phyloP scores from a whole-genome alignment of 2,888 invertebrate species.

The Thysanoteuthis rhombus region DNA sequence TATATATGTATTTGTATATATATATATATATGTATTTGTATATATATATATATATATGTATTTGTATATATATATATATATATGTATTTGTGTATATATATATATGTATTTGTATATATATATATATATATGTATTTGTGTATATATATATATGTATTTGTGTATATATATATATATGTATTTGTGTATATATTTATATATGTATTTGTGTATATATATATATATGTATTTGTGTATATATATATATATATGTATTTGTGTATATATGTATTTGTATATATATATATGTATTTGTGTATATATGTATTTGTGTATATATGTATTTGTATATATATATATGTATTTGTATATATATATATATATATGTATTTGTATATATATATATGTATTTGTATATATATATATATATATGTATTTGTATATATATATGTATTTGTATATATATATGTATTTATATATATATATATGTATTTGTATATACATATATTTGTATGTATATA shows the following conservation, averaged over 20 bases:
- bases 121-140: not conserved
- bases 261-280: too few species aligned
- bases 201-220: slow-evolving; percentile 19
- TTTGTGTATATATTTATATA: too few species aligned
- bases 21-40: too few species aligned
- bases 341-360: too few species aligned
- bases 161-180: slow-evolving; percentile 19
- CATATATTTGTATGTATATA: not conserved
- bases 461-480: not conserved
- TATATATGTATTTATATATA: not conserved
- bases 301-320: too few species aligned
- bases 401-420: too few species aligned
- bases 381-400: too few species aligned
- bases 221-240: not conserved
- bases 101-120: not conserved
- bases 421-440: not conserved
- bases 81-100: not conserved
- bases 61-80: not conserved
- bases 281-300: too few species aligned
- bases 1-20: not conserved
- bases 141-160: not conserved
- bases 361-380: too few species aligned
- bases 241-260: too few species aligned
- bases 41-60: not conserved
- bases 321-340: too few species aligned